These are phyloP conservation scores for Bombus terrestris DNA, from an alignment of 1,140 invertebrate species.

Conservation along the genomic window DNA sequence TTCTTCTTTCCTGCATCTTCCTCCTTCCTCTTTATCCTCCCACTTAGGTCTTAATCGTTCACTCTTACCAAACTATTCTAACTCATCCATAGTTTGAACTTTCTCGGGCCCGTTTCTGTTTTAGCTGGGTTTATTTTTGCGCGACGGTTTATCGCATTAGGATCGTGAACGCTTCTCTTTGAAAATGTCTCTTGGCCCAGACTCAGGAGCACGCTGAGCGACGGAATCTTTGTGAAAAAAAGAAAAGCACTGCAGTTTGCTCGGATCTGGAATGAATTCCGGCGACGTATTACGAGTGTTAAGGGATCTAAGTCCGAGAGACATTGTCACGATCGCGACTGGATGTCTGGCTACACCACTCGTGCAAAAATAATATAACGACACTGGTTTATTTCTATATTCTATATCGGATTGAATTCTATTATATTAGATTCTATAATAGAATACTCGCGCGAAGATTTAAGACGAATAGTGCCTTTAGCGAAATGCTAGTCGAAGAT, in stretches of 20 bases:
- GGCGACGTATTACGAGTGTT: constrained; percentile 4
- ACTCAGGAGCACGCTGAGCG: constrained; percentile 23
- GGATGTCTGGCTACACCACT: neutral
- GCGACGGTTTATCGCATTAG: constrained; percentile 9
- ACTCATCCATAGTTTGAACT: neutral
- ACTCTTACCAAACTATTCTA: neutral
- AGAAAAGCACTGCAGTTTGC: neutral
- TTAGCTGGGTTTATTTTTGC: constrained; percentile 34
- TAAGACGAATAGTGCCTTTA: neutral
- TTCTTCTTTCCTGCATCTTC: neutral
- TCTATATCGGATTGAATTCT: no score
- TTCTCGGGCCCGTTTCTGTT: constrained; percentile 2
- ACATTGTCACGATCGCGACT: neutral
- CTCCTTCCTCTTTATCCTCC: neutral
- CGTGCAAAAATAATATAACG: constrained; percentile 3
- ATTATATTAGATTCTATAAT: neutral
- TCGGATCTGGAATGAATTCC: constrained; percentile 38
- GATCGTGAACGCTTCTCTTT: constrained; percentile 31
- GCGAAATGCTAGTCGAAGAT: no score
- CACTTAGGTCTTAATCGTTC: neutral
- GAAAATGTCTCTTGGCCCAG: constrained; percentile 42
- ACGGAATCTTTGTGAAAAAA: constrained; percentile 33
- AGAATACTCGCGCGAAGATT: neutral
- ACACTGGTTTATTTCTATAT: neutral
- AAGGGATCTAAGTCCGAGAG: neutral